Evolutionary conservation across 1,140 invertebrate species (phyloP), one percentile per base, ranked within the genome.

Genomic region (Andrena cerasifolii): DNA sequence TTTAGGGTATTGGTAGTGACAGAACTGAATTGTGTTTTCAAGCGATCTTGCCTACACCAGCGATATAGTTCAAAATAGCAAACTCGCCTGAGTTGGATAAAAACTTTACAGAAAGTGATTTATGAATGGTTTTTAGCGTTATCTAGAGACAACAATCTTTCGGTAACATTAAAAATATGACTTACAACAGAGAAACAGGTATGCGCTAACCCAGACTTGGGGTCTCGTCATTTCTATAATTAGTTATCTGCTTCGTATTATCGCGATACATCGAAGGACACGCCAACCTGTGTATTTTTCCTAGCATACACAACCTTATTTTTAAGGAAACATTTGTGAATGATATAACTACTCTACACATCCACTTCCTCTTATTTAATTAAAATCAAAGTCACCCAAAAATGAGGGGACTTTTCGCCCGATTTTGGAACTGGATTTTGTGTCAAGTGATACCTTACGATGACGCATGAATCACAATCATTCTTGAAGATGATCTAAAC

Each of bases 201-300:
- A 72, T 33, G 61, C 7, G 31, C 14, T 8, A 3, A 16, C 16
- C 8, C 12, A 53, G 8, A 0, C 10, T 33, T 2, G 12, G 53
- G n/a, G 14, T 16, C 18, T 43, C 53, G 71, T 83, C 66, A 77
- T 70, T 61, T 62, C 83, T 83, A 82, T 83, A 82, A 79, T 82
- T 83, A 83, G 56, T 82, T 78, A 79, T 70, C 62, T 45, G 40
- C 45, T 51, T 83, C 8, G 26, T 72, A 58, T 73, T 78, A 82
- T 83, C 74, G 54, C 68, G 54, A 79, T 65, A 49, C 5, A 24
- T n/a, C 40, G 59, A 82, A 78, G 75, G 56, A 77, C 63, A 68
- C 28, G 16, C 24, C 16, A 71, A 58, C 21, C 56, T 31, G 72
- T 61, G 65, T 43, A 68, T 75, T 53, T 53, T n/a, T n/a, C n/a